Conservation (phyloP, 2,113 vertebrate species). For the Oreochromis niloticus region DNA sequence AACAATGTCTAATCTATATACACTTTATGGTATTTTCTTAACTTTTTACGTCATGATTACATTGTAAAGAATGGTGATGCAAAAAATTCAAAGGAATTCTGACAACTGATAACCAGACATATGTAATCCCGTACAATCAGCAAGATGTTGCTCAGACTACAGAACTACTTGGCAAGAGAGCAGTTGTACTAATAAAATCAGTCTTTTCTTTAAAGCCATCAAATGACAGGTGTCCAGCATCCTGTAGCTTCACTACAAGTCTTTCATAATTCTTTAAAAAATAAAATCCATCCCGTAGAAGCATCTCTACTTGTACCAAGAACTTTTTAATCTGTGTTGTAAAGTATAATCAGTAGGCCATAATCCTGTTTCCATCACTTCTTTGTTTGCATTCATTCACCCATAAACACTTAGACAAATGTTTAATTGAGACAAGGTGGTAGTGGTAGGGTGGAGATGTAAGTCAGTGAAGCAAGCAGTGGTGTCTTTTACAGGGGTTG, state of each 20-base stretch:
- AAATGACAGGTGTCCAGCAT: neutral
- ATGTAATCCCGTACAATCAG: neutral
- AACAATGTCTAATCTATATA: neutral
- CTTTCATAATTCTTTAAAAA: neutral
- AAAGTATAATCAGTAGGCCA: neutral
- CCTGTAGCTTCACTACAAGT: neutral
- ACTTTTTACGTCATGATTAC: neutral
- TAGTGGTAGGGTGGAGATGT: constrained; percentile 43
- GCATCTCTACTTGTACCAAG: neutral
- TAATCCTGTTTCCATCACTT: neutral
- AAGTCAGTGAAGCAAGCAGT: constrained; percentile 50
- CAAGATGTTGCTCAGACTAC: neutral
- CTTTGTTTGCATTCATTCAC: constrained; percentile 11
- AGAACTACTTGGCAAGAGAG: neutral
- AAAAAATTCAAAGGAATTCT: neutral
- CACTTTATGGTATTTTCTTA: neutral
- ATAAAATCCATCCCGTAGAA: neutral
- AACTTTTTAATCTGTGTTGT: neutral
- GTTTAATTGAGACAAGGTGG: constrained; percentile 62
- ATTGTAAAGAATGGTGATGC: neutral
- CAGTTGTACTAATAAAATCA: neutral
- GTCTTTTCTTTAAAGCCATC: neutral
- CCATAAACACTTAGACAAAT: constrained; percentile 60
- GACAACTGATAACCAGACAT: neutral
- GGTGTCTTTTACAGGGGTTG: constrained; percentile 69